These are phyloP conservation scores for Urosaurus nigricauda DNA, from an alignment of 2,797 vertebrate species.

Conservation along the genomic window DNA sequence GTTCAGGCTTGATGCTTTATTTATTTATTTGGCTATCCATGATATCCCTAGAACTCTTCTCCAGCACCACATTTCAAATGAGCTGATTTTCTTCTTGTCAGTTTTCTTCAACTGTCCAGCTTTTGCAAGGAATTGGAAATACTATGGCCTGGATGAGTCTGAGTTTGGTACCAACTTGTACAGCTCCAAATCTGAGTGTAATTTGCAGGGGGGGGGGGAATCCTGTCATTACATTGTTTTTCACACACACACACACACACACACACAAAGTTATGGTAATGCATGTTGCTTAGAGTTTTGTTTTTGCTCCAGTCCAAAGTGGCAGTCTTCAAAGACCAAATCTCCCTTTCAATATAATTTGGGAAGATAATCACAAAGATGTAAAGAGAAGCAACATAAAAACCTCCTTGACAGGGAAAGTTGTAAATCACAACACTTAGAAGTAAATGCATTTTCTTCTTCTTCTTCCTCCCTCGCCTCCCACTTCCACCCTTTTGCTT, in stretches of 20 bases:
- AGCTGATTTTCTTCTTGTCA: too few relatives aligned
- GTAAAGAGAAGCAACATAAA: slow-evolving; percentile 67
- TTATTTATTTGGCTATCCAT: too few relatives aligned
- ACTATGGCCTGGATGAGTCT: background rate
- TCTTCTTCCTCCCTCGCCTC: slow-evolving; percentile 44
- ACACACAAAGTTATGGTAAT: background rate
- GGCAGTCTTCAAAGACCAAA: slow-evolving; percentile 41
- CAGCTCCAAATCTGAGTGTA: background rate
- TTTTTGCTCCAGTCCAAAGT: background rate
- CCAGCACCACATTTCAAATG: too few relatives aligned
- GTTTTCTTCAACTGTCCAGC: too few relatives aligned
- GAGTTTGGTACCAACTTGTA: background rate
- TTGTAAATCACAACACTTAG: slow-evolving; percentile 71
- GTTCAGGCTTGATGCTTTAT: too few relatives aligned
- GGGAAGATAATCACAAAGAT: slow-evolving; percentile 59
- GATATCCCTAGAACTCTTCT: too few relatives aligned
- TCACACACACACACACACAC: too few relatives aligned
- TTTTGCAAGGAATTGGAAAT: too few relatives aligned
- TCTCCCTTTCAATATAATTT: slow-evolving; percentile 57
- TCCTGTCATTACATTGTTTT: background rate
- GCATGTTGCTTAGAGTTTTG: slow-evolving; percentile 8
- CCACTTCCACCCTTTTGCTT: slow-evolving; percentile 49
- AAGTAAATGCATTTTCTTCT: slow-evolving; percentile 67
- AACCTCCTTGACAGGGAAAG: slow-evolving; percentile 69
- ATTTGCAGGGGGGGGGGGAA: background rate